Conservation (phyloP, 2,888 invertebrate genomes). For the Lacanobia oleracea region DNA sequence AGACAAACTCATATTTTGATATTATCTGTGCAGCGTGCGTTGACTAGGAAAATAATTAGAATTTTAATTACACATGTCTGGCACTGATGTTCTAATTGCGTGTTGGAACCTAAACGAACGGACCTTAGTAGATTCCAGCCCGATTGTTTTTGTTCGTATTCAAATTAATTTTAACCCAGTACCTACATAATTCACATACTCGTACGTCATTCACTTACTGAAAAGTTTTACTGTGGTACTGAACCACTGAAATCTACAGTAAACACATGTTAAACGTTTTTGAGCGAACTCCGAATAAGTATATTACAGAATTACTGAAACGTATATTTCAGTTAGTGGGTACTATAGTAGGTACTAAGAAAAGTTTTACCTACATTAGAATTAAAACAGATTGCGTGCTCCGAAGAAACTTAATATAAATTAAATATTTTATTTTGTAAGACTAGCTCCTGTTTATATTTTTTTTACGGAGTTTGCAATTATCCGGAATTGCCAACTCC, state of each 20-base stretch:
- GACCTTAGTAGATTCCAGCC: too few relatives aligned
- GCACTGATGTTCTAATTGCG: conserved; percentile 48
- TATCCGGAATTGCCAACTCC: too few relatives aligned
- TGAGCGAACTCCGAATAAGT: conserved; percentile 27
- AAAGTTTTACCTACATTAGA: conserved; percentile 24
- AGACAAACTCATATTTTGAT: conserved; percentile 62
- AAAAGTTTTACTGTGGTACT: conserved; percentile 35
- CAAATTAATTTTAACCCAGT: conserved; percentile 38
- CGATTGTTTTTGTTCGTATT: conserved; percentile 24
- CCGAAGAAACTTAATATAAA: neutral
- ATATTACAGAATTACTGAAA: conserved; percentile 36
- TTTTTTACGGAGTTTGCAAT: too few relatives aligned
- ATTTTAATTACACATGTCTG: conserved; percentile 62
- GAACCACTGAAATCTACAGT: conserved; percentile 19
- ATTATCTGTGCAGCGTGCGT: conserved; percentile 47
- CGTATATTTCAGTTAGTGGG: conserved; percentile 13
- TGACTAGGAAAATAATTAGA: conserved; percentile 60
- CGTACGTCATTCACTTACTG: conserved; percentile 15
- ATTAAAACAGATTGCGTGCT: conserved; percentile 9
- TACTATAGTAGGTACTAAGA: neutral
- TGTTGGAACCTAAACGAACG: conserved; percentile 9
- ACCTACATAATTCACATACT: conserved; percentile 27
- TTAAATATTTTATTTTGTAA: neutral
- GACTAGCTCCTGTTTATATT: too few relatives aligned
- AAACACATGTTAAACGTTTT: conserved; percentile 37